Evolutionary conservation across 2,797 vertebrate genomes (phyloP), one percentile per base, ranked within the genome.

Genomic region (Enteromius anoplus): DNA sequence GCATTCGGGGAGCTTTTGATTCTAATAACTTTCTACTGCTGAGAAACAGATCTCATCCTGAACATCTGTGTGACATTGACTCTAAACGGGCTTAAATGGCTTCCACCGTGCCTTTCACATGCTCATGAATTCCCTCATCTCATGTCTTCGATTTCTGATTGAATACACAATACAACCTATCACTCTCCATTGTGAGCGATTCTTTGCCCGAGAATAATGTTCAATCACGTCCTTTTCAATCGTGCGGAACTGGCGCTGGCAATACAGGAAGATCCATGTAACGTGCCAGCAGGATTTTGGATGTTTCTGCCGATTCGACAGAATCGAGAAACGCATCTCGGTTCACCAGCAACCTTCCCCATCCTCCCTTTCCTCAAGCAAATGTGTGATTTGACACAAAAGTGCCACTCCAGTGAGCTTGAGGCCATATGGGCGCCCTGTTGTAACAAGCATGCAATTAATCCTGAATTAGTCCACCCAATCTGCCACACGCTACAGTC

Each of bases 401-500:
- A 87, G 87, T 87, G 84, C 78, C 82, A 84, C 84, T 87, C 64
- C 79, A 69, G 84, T 85, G 85, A 85, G 84, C 71, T 80, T 79
- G 79, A 78, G 87, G 84, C 87, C 87, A 88, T 88, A 88, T 88
- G 87, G 87, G 68, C 85, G 68, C 87, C 72, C 85, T 87, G 87
- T 88, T 82, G 84, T 81, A 87, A 88, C 87, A 88, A 85, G 87
- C 85, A 80, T 84, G 85, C 85, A 88, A 88, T 88, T 88, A 88
- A 88, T 88, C 87, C 87, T 87, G 84, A 86, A 88, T 88, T 88
- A 88, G 87, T 88, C 79, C 85, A 87, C 84, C 84, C 87, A 88
- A 88, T 88, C 87, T 88, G 87, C 84, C 84, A 82, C 84, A 86
- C 85, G 29, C 77, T 76, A 55, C 81, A 85, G 75, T 73, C 64